Conservation (phyloP, 2,888 invertebrate species). For the Smittia aterrima region DNA sequence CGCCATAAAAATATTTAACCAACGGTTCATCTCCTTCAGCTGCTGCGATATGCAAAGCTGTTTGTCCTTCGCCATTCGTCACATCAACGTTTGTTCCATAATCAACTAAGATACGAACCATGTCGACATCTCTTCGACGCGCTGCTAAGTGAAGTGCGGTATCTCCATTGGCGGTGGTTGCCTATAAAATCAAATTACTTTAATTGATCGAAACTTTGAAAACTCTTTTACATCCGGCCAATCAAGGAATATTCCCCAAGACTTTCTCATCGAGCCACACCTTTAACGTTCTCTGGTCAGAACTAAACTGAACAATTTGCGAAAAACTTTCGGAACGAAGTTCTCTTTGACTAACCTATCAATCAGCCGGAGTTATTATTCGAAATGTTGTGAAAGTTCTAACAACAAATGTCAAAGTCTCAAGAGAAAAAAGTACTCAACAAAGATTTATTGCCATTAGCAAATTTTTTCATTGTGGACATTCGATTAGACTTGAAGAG, state of each 20-base stretch:
- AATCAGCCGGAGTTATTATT: conserved; percentile 10
- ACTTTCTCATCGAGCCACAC: conserved; percentile 19
- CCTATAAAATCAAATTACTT: conserved; percentile 52
- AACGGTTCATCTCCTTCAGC: conserved; percentile 92
- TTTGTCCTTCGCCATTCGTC: conserved; percentile 92
- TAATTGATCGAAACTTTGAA: background rate
- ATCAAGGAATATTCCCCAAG: conserved; percentile 38
- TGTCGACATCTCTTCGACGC: conserved; percentile 87
- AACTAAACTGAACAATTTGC: conserved; percentile 1
- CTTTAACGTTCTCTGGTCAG: background rate
- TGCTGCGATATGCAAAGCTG: conserved; percentile 92
- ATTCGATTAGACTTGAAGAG: background rate
- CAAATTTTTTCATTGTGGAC: background rate
- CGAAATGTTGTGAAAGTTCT: background rate
- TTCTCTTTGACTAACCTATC: background rate
- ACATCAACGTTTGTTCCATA: conserved; percentile 89
- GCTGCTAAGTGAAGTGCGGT: conserved; percentile 93
- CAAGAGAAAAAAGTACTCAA: background rate
- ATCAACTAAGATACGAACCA: conserved; percentile 89
- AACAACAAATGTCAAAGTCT: background rate
- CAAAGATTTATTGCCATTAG: background rate
- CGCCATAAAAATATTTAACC: conserved; percentile 93
- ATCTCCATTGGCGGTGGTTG: conserved; percentile 82
- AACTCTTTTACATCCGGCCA: conserved; percentile 34
- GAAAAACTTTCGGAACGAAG: background rate